Base-by-base conservation (phyloP, 1,140 invertebrate genomes). In the Diachasma alloeum region DNA sequence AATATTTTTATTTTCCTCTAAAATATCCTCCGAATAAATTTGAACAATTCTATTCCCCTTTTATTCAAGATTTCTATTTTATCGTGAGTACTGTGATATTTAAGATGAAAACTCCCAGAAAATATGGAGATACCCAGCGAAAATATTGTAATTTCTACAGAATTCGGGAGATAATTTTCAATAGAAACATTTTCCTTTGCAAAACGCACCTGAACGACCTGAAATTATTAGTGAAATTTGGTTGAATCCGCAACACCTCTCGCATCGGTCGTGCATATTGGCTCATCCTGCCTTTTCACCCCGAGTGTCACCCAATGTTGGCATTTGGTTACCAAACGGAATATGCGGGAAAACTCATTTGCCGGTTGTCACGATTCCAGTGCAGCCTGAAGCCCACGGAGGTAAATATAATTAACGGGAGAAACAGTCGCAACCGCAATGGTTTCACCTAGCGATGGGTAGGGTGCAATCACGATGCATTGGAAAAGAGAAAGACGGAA, bases 311-410 rank as follows among this genome's bases (percentile, higher is more conserved):
- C 31, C 17, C 44, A 15, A 56, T 31, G 31, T 72, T 72, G 44
- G 44, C 31, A 36, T 72, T 53, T 53, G n/a, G 24, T 72, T 71
- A 71, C 22, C n/a, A n/a, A 72, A 31, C 26, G 31, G 46, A 72
- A 72, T 72, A 72, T 72, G 56, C 36, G 53, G 53, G 69, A 76
- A 76, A 76, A 76, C 53, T 71, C 53, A 72, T 71, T 76, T 56
- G 48, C 75, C 36, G 26, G 36, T 44, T 70, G 75, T 76, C 75
- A 76, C 68, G 36, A 19, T 76, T 72, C 53, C 10, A 53, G 75
- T 22, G 42, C 17, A 74, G 24, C 19, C 44, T 13, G 22, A 37
- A 72, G 31, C 10, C 24, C 22, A 31, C 44, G 24, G 46, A 68
- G 37, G 73, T 75, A 68, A 68, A 75, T 75, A 75, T 68, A 75